Evolutionary conservation across 2,888 invertebrate species (phyloP).

Genomic region (Andrena haemorrhoa): DNA sequence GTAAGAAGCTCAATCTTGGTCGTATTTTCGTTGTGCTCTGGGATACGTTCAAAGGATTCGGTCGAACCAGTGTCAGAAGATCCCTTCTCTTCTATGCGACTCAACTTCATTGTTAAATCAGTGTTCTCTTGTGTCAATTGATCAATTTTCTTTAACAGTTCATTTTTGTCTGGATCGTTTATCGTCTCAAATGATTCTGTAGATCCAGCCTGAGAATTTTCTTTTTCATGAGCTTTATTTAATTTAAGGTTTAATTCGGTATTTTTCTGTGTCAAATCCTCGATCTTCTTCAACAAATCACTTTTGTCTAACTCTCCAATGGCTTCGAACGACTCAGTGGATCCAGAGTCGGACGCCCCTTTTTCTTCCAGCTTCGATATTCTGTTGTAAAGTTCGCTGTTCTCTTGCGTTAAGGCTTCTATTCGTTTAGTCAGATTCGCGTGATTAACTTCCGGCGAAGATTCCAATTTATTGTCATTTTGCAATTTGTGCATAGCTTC

Average conservation of each 20-base stretch:
- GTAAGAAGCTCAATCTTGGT: slow-evolving; percentile 77
- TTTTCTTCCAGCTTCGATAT: slow-evolving; percentile 88
- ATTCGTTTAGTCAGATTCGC: slow-evolving; percentile 86
- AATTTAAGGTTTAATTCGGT: slow-evolving; percentile 73
- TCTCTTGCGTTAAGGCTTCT: slow-evolving; percentile 88
- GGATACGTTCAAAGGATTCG: slow-evolving; percentile 83
- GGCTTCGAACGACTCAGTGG: slow-evolving; percentile 79
- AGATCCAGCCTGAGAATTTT: slow-evolving; percentile 73
- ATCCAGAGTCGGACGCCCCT: slow-evolving; percentile 76
- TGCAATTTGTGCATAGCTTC: slow-evolving; percentile 84
- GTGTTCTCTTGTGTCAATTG: slow-evolving; percentile 79
- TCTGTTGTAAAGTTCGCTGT: slow-evolving; percentile 90
- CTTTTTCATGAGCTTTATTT: slow-evolving; percentile 72
- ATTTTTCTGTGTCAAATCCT: slow-evolving; percentile 73
- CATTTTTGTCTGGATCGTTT: slow-evolving; percentile 76
- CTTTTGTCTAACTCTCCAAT: slow-evolving; percentile 73
- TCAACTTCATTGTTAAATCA: slow-evolving; percentile 77
- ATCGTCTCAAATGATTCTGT: slow-evolving; percentile 82
- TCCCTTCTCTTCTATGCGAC: slow-evolving; percentile 80
- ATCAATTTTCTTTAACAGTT: slow-evolving; percentile 79
- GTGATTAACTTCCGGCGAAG: slow-evolving; percentile 85
- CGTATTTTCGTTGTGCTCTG: slow-evolving; percentile 57
- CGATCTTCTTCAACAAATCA: slow-evolving; percentile 75
- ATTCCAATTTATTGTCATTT: slow-evolving; percentile 86
- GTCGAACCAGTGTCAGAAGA: slow-evolving; percentile 82